Evolutionary conservation across 37 sponge, comb jelly and placozoan genomes (phyloP), one percentile per base, ranked within the genome.

Genomic region (Dysidea cf. avara): DNA sequence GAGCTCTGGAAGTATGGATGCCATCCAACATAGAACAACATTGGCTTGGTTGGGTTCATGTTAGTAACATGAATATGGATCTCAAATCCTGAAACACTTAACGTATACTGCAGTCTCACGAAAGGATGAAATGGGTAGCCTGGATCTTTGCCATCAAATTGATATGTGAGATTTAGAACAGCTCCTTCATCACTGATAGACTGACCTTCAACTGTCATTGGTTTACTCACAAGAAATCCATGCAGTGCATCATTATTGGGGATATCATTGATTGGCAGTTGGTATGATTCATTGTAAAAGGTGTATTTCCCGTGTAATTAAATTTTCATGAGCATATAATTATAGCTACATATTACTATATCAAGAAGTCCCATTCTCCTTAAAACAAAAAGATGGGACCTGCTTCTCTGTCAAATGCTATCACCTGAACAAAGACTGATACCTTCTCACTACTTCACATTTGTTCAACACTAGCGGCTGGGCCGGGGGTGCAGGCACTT

Each of bases 11-110:
- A 85, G 32, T 90, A 90, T 0, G 91, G 91, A 38, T 90, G 91
- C 91, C 91, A 90, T 20, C 91, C 91, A 32, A 85, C 68, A 25
- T 81, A 81, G 53, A 90, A 49, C 2, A 86, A 86, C 32, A 90
- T 39, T 28, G 91, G 91, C 2, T 34, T n/a, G 11, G 25, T 22
- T 13, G 35, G 11, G 20, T 47, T 68, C 63, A 71, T 71, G 32
- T 90, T 90, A 26, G 67, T 59, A 28, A 81, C 64, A 25, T 0
- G 22, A 12, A 90, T 46, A 2, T 2, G 1, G 20, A 90, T 64
- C 2, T 1, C 33, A 29, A 90, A 69, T 4, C 86, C 81, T 6
- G 1, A 34, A 12, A 5, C 9, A 32, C 40, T 56, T n/a, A 90
- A 60, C 18, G 43, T 81, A 61, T 90, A 90, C 1, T 38, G 63